Evolutionary conservation across 1,140 invertebrate species (phyloP), one percentile per base, ranked within the genome.

Genomic region (Hormaphis cornu): DNA sequence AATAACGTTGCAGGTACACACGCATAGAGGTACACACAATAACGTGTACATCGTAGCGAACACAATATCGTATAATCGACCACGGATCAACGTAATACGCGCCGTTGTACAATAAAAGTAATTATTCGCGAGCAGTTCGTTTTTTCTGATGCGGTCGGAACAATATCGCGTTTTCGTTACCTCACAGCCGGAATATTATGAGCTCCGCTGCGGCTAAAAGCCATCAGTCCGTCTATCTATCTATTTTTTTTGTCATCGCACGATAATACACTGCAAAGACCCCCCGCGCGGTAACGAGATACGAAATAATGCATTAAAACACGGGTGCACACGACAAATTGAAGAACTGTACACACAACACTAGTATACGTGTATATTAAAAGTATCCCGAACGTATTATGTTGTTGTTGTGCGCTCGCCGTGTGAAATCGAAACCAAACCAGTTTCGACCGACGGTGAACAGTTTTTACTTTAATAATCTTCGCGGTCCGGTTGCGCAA

Each of bases 231-330:
- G 24, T 66, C 50, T 50, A 22, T 20, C 9, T 33, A 33, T 33
- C 9, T 33, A 33, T 33, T 33, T 33, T 33, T 33, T 33, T 20
- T 56, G 5, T 24, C 4, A 9, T 9, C 30, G 30, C 9, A 16
- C 33, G n/a, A n/a, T n/a, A n/a, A n/a, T n/a, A n/a, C 12, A 46
- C 42, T n/a, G 50, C 30, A 66, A 66, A 66, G 61, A 66, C 61
- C 61, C 61, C 61, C 44, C 33, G 61, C 44, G 44, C 50, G 33
- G 61, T 66, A 44, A 33, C 50, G n/a, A n/a, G n/a, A n/a, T n/a
- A n/a, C n/a, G n/a, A 66, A 35, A 50, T 50, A 66, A 50, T 66
- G 61, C 42, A 66, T 66, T 48, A 66, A 66, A 66, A 66, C 28
- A 28, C 61, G 50, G n/a, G n/a, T n/a, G n/a, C n/a, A 30, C 61